Evolutionary conservation across 2,797 vertebrate genomes (phyloP), one percentile per base, ranked within the genome.

Genomic region (Ptychobarbus kaznakovi): DNA sequence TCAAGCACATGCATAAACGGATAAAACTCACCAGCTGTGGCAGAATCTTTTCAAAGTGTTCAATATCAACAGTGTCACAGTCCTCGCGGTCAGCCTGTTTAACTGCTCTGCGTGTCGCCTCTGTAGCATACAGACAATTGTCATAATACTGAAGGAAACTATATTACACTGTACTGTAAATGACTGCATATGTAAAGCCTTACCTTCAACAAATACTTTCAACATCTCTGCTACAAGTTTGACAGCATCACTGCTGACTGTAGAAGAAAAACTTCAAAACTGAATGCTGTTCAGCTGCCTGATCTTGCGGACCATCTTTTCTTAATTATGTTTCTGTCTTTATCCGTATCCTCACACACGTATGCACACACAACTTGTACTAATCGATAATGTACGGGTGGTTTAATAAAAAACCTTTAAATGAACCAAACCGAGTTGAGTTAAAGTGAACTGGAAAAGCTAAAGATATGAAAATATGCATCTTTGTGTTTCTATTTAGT

Each of bases 31-130:
- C 95, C 94, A 96, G 89, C 82, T 96, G 95, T 63, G 95, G 96
- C 4, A 96, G 90, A 75, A 96, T 91, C 92, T 95, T 96, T 81
- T 96, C 95, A 88, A 96, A 95, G 89, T 96, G 95, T 70, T 96
- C 95, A 8, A 96, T 91, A 76, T 95, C 93, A 4, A 95, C 91
- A 81, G 86, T 77, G 38, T 94, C 89, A 42, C 93, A 93, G 86
- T 95, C 94, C 44, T 96, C 95, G 12, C 91, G 85, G 40, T 92
- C 91, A 0, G 95, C 95, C 90, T 96, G 95, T 91, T 95, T 95
- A 75, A 91, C 88, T 61, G 95, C 92, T 88, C 96, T 93, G 32
- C 92, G 89, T 18, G 93, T 92, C 11, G 95, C 94, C 86, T 96
- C 96, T 96, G 90, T 8, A 38, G 79, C 80, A 88, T 16, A 25